Percentiles rank a stretch among this genome's conserved stretches.
Conservation (phyloP, 2,797 vertebrate species). For the Sphenopsis melanotis region DNA sequence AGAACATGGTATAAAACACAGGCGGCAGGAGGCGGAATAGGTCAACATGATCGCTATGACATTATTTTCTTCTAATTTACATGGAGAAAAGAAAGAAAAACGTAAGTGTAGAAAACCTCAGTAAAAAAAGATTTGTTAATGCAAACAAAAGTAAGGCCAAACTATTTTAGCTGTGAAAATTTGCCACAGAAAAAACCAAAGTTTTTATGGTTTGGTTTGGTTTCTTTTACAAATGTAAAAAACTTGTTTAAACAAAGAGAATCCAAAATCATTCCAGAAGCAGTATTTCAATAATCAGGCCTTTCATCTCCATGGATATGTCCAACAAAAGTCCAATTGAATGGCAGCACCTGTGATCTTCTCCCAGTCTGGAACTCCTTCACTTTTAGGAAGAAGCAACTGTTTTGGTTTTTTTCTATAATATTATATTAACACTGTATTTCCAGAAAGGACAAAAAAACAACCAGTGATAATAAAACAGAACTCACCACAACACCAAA, state of each 20-base stretch:
- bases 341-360: background rate
- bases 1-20: background rate
- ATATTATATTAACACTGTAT: background rate
- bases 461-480: background rate
- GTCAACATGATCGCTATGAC: background rate
- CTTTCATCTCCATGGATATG: background rate
- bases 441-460: background rate
- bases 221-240: background rate
- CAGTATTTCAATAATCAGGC: background rate
- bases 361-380: background rate
- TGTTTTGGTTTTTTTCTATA: background rate
- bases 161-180: background rate
- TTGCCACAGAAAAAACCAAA: background rate
- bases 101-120: background rate
- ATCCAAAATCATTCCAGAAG: background rate
- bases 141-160: background rate
- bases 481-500: conserved; percentile 94
- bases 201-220: background rate
- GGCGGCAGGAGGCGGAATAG: background rate
- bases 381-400: background rate
- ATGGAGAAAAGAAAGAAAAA: background rate
- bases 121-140: background rate
- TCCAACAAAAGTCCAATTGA: background rate
- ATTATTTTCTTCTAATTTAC: background rate
- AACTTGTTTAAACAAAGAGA: background rate